Evolutionary conservation across 1,140 invertebrate species (phyloP).

Genomic region (Philotrypesis tridentata): DNA sequence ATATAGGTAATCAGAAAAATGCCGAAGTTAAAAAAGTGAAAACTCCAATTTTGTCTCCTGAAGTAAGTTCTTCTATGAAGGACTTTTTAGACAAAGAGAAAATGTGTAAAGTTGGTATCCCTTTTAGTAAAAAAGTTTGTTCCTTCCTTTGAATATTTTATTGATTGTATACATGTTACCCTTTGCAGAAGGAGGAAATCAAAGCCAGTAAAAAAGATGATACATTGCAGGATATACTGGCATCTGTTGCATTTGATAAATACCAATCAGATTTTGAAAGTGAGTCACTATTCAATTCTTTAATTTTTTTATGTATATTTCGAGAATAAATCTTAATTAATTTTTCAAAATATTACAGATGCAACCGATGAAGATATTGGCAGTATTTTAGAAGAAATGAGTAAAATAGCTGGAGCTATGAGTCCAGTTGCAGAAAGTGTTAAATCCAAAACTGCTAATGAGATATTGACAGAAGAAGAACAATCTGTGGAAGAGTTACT

Average conservation of each 20-base stretch:
- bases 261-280: conserved; percentile 71
- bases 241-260: conserved; percentile 67
- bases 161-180: conserved; percentile 51
- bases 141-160: not conserved
- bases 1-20: conserved; percentile 50
- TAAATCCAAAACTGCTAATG: conserved; percentile 57
- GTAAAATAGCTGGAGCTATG: conserved; percentile 67
- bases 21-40: conserved; percentile 47
- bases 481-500: conserved; percentile 68
- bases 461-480: conserved; percentile 64
- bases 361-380: conserved; percentile 71
- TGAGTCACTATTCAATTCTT: conserved; percentile 51
- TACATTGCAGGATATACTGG: conserved; percentile 65
- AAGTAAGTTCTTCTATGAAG: conserved; percentile 66
- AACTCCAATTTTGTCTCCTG: conserved; percentile 56
- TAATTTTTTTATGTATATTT: conserved; percentile 23
- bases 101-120: conserved; percentile 66
- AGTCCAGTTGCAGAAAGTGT: conserved; percentile 60
- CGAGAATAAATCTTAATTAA: conserved; percentile 41
- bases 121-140: not conserved
- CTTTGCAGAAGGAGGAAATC: conserved; percentile 55
- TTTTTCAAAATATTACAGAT: conserved; percentile 54
- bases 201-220: conserved; percentile 64
- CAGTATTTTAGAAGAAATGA: conserved; percentile 71
- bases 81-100: conserved; percentile 69